Evolutionary conservation across 2,888 invertebrate species (phyloP), one percentile per base, ranked within the genome.

Genomic region (Orthonevra nobilis): DNA sequence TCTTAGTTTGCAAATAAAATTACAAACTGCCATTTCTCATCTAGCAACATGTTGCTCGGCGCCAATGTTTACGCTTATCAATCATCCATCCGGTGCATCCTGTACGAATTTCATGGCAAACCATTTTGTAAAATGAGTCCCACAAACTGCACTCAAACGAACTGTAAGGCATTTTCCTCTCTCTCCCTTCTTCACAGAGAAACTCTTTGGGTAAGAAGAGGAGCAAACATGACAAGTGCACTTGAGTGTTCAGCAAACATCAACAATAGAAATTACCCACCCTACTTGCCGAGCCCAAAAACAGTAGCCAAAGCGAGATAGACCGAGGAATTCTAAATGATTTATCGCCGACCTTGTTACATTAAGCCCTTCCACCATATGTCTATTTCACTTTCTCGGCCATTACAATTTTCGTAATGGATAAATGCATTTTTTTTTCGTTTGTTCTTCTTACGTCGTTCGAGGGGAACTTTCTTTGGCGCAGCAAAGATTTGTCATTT

Each of bases 301-400:
- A 50, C 38, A 48, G 6, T 32, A 38, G 69, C 20, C 10, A 54
- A 66, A 64, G 46, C 50, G 81, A 69, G 81, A 74, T 48, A 70
- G 66, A 50, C 42, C 60, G 60, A 74, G 34, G 34, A 66, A 64
- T 54, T 30, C 7, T 42, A 54, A 52, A 74, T 88, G 88, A 88
- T 88, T 88, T 88, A 88, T 86, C 85, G 87, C 86, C 87, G 88
- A 87, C 88, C 87, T 88, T 88, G 87, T 87, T 87, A 85, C 86
- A 86, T 87, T 86, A 87, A 87, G 87, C 87, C 84, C 84, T 84
- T 84, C 84, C 83, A 85, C 85, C 84, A 86, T 88, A 87, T 86
- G 86, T 87, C 88, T 87, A 86, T 87, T 87, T 87, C 88, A 86
- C 85, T 87, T 88, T 87, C 87, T 86, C 84, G 84, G 84, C 83